A percentile compares a stretch with the other conserved stretches of the same genome.
Conservation (phyloP, 2,888 invertebrate species). For the Orthosia incerta region DNA sequence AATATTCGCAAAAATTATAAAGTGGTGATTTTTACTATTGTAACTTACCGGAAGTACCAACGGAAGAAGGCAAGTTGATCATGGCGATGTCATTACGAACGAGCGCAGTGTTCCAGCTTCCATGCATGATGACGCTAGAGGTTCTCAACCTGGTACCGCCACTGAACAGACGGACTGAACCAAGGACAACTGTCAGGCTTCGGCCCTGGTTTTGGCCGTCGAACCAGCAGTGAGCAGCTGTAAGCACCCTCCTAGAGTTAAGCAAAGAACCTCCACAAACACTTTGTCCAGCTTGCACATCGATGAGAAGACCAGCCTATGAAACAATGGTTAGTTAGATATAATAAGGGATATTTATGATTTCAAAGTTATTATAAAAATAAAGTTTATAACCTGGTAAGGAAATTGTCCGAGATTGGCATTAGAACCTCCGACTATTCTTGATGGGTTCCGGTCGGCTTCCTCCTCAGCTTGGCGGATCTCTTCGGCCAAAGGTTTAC, state of each 20-base stretch:
- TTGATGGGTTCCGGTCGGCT: slow-evolving; percentile 34
- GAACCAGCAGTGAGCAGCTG: slow-evolving; percentile 33
- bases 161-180: slow-evolving; percentile 71
- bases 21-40: too few species aligned
- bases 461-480: slow-evolving; percentile 57
- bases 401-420: slow-evolving; percentile 60
- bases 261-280: slow-evolving; percentile 76
- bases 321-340: neutral
- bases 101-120: slow-evolving; percentile 71
- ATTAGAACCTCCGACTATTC: slow-evolving; percentile 66
- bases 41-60: slow-evolving; percentile 66
- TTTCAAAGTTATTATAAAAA: too few species aligned
- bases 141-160: slow-evolving; percentile 76
- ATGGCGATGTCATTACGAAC: slow-evolving; percentile 78
- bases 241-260: slow-evolving; percentile 73
- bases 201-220: slow-evolving; percentile 20
- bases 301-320: slow-evolving; percentile 67
- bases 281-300: slow-evolving; percentile 48
- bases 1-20: neutral
- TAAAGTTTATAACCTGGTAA: slow-evolving; percentile 47
- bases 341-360: too few species aligned
- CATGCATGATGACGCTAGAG: slow-evolving; percentile 70
- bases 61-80: slow-evolving; percentile 64
- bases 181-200: slow-evolving; percentile 73
- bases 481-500: slow-evolving; percentile 60